A percentile compares a stretch with the other conserved stretches of the same genome.
Conservation (phyloP, 2,113 vertebrate species). For the Eretmochelys imbricata region DNA sequence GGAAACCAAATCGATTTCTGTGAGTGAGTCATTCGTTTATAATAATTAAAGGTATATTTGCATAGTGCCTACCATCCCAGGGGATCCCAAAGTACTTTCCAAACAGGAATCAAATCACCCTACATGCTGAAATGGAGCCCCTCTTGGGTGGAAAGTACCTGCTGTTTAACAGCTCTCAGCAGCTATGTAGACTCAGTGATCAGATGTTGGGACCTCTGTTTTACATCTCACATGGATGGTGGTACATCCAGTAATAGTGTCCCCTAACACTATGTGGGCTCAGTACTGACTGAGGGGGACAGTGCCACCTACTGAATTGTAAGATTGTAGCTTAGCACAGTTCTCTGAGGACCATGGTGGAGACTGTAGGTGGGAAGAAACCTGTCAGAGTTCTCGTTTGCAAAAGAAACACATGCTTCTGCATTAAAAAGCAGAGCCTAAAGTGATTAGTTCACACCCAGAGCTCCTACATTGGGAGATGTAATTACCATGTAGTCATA, state of each 20-base stretch:
- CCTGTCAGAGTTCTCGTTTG: accelerated
- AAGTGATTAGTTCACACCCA: not conserved
- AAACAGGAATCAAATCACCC: too few relatives aligned
- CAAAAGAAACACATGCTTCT: not conserved
- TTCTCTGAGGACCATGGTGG: not conserved
- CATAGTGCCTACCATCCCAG: not conserved
- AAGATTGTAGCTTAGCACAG: not conserved
- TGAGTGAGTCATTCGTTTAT: not conserved
- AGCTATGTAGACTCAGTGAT: too few relatives aligned
- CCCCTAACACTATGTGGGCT: not conserved
- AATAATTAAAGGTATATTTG: not conserved
- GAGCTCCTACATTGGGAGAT: not conserved
- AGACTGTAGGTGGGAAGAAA: not conserved
- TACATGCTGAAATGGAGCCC: not conserved
- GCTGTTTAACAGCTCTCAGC: not conserved
- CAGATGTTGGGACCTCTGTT: not conserved
- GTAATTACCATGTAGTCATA: slow-evolving; percentile 25
- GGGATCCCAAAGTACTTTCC: too few relatives aligned
- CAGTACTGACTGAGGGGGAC: not conserved
- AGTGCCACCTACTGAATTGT: not conserved
- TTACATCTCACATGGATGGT: not conserved
- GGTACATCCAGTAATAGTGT: not conserved
- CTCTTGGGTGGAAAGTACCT: not conserved
- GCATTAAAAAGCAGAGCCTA: not conserved
- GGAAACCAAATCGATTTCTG: not conserved